Conservation (phyloP, 2,888 invertebrate genomes). For the Rhyacophila evoluta region DNA sequence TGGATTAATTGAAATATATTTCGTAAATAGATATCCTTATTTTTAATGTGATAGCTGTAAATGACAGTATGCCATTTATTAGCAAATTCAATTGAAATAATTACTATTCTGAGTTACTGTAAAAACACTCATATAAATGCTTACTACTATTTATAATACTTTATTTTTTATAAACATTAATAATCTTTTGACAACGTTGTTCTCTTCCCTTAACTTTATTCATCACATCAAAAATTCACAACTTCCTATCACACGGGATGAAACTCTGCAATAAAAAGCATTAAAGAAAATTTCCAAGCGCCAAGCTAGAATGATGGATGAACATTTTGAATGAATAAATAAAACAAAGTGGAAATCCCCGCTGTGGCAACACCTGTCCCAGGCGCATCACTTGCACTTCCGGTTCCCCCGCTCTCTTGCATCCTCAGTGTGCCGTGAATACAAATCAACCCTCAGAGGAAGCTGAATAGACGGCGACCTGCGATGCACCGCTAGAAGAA, state of each 20-base stretch:
- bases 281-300: not conserved
- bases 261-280: not conserved
- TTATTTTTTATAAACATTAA: no score
- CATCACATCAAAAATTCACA: not conserved
- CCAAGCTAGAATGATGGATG: not conserved
- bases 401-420: slow-evolving; percentile 11
- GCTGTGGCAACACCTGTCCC: slow-evolving; percentile 44
- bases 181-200: no score
- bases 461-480: slow-evolving; percentile 6
- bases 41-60: no score
- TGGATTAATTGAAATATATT: no score
- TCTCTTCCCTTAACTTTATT: no score
- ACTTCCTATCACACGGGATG: not conserved
- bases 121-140: no score
- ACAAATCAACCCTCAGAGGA: slow-evolving; percentile 43
- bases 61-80: no score
- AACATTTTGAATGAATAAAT: not conserved
- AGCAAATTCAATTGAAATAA: no score
- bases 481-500: slow-evolving; percentile 27
- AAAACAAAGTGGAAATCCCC: not conserved
- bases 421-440: slow-evolving; percentile 35
- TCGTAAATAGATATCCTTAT: no score
- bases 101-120: no score
- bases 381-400: slow-evolving; percentile 50
- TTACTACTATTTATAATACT: no score